phyloP scores from a whole-genome alignment of 2,888 invertebrate genomes.

The Gonocerus acuteangulatus region DNA sequence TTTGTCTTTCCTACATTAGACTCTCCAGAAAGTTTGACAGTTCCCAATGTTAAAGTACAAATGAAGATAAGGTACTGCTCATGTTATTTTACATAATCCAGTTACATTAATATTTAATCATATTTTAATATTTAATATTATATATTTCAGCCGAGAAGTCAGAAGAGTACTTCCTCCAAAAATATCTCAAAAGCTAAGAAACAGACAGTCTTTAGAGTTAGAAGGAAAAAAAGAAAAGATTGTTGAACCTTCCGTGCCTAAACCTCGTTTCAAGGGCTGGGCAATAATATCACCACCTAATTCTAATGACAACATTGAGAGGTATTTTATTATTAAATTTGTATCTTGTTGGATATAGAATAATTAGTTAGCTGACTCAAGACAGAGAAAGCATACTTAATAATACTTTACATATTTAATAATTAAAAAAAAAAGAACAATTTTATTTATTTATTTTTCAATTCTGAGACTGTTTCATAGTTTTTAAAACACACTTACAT shows the following conservation, averaged over 20 bases:
- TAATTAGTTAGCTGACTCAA: no score
- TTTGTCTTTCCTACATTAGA: constrained; percentile 6
- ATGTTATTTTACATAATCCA: no score
- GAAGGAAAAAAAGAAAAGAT: constrained; percentile 39
- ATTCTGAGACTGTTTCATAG: no score
- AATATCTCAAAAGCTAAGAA: constrained; percentile 58
- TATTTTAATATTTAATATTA: no score
- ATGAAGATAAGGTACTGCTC: neutral
- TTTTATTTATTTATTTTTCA: no score
- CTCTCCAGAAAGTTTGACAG: neutral
- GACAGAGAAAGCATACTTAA: no score
- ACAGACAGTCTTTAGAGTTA: constrained; percentile 51
- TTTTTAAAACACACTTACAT: no score
- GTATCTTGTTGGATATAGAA: neutral
- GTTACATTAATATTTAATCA: no score
- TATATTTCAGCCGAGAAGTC: constrained; percentile 32
- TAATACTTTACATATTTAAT: no score
- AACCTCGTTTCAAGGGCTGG: constrained; percentile 27
- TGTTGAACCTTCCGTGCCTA: constrained; percentile 8
- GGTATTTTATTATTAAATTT: neutral
- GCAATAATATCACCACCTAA: constrained; percentile 16
- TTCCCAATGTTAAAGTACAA: neutral
- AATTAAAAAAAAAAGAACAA: no score
- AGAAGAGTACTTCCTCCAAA: constrained; percentile 44
- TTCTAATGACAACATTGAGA: neutral